A percentile compares a stretch with the other conserved stretches of the same genome.
These are phyloP conservation scores for Lasioglossum vierecki DNA, from an alignment of 2,888 invertebrate species.

Conservation along the genomic window DNA sequence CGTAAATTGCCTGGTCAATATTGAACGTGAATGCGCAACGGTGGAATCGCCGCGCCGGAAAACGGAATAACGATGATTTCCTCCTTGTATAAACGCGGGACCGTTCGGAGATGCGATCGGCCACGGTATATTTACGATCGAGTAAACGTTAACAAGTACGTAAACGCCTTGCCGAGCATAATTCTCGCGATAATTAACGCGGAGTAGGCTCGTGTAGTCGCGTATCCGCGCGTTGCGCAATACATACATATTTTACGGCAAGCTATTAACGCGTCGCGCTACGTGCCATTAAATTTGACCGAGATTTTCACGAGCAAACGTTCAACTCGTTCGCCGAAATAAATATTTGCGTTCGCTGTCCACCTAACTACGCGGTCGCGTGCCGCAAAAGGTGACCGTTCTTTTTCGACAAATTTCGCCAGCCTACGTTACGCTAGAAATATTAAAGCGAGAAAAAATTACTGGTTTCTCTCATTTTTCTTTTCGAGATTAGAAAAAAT, in stretches of 20 bases:
- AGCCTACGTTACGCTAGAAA: too few species aligned
- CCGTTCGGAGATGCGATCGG: slow-evolving; percentile 34
- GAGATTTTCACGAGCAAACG: not conserved
- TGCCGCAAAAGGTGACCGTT: not conserved
- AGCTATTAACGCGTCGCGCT: not conserved
- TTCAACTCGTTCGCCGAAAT: not conserved
- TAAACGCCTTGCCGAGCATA: slow-evolving; percentile 25
- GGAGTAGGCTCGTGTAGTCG: not conserved
- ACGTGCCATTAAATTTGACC: not conserved
- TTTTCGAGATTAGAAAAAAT: too few species aligned
- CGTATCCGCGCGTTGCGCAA: slow-evolving; percentile 13
- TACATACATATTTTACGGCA: slow-evolving; percentile 21
- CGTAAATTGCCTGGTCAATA: not conserved
- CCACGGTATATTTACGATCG: slow-evolving; percentile 23
- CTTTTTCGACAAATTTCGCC: not conserved
- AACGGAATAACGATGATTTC: not conserved
- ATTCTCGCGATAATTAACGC: slow-evolving; percentile 35
- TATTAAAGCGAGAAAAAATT: too few species aligned
- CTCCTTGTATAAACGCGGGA: not conserved
- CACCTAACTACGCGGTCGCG: not conserved
- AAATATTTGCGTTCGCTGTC: not conserved
- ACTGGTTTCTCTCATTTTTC: too few species aligned
- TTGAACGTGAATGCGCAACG: not conserved
- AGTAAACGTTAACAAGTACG: slow-evolving; percentile 42
- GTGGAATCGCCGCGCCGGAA: not conserved